Percentiles rank a stretch among this genome's conserved stretches.
These are phyloP conservation scores for Procavia capensis DNA, from an alignment of 2,113 vertebrate genomes.

Conservation along the genomic window DNA sequence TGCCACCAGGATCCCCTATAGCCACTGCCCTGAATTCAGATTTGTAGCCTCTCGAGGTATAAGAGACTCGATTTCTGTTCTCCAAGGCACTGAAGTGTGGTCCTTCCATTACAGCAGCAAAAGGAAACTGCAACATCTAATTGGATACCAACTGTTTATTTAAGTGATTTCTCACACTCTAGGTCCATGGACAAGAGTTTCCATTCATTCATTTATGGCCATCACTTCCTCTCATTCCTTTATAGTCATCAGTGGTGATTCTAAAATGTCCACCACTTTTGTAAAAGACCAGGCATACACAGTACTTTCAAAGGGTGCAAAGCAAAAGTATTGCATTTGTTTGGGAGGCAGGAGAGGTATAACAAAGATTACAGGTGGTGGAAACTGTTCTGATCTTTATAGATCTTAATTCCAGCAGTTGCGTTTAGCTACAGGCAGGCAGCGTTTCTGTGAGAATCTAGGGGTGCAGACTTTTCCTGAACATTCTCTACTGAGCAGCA, in stretches of 20 bases:
- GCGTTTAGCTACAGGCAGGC: not conserved
- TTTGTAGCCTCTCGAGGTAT: not conserved
- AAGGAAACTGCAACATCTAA: not conserved
- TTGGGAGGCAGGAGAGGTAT: conserved; percentile 37
- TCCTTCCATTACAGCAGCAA: not conserved
- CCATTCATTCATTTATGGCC: not conserved
- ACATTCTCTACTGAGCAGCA: conserved; percentile 56
- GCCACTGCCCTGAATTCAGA: not conserved
- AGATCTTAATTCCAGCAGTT: conserved; percentile 37
- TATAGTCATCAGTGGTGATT: not conserved
- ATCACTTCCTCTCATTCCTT: no score
- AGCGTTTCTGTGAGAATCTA: not conserved
- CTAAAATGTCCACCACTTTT: conserved; percentile 53
- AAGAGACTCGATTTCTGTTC: not conserved
- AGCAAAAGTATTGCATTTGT: not conserved
- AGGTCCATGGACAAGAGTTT: conserved; percentile 14
- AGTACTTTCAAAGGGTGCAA: not conserved
- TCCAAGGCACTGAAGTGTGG: not conserved
- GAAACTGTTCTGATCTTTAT: conserved; percentile 8
- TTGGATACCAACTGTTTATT: conserved; percentile 14
- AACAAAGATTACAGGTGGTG: conserved; percentile 33
- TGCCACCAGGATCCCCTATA: no score
- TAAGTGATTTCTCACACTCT: not conserved
- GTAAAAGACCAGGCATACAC: not conserved
- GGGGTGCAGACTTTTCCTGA: not conserved